Evolutionary conservation across 2,888 invertebrate genomes (phyloP), one percentile per base, ranked within the genome.

Genomic region (Drosophila kambysellisi): DNA sequence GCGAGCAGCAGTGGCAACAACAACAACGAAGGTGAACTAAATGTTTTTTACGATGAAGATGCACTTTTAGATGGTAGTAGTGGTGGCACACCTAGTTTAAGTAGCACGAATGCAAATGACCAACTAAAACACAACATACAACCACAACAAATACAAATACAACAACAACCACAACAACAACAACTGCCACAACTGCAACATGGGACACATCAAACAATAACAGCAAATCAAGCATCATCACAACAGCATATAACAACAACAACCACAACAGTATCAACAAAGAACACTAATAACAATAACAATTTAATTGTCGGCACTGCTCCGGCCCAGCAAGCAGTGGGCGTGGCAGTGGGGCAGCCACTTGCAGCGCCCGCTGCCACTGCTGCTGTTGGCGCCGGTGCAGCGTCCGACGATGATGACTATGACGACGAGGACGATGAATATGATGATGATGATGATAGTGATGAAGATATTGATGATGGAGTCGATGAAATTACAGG

Each of bases 401-500:
- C 95, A 67, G 95, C 95, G 71, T 94, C 94, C 58, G 71, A 94
- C 30, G 84, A 82, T 15, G 80, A 51, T 3, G 51, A 76, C 41
- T 46, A 46, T 46, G 25, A 46, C 46, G 46, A 46, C 46, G 77
- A 73, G 32, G 65, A 73, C 25, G 74, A 76, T 32, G 72, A 75
- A 51, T 82, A 74, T 5, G 76, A 79, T 17, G 72, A 78, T 50
- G 83, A 82, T 32, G 77, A 81, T 41, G 79, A 80, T 75, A 79
- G 72, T 77, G 88, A 76, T 64, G 94, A 93, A 57, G 94, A 94
- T 78, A 92, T 92, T 89, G 93, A 92, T 89, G 93, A 92, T 88
- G 95, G 95, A 69, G 95, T 95, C 74, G 96, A 95, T 83, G 95
- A 95, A 59, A 95, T 95, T 69, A 95, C 95, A 54, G 96, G 95